These are phyloP conservation scores for Equus przewalskii DNA, from an alignment of 2,113 vertebrate species.

Conservation along the genomic window DNA sequence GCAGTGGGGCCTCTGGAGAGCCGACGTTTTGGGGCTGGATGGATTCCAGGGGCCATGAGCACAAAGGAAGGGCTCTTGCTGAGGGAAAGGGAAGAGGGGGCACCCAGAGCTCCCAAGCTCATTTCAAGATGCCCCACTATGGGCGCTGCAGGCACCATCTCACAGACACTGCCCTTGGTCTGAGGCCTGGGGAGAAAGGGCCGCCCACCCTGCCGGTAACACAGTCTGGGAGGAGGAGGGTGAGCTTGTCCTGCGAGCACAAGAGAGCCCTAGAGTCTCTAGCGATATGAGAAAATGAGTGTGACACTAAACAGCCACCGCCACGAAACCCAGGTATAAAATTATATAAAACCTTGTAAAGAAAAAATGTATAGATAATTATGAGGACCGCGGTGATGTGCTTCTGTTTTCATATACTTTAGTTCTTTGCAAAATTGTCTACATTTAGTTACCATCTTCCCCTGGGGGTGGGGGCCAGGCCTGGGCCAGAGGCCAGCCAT, in stretches of 20 bases:
- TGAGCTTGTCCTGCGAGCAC: not conserved
- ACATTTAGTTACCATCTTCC: not conserved
- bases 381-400: not conserved
- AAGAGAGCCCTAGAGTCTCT: not conserved
- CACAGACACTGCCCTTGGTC: not conserved
- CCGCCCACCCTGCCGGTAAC: not conserved
- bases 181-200: not conserved
- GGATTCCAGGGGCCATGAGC: not conserved
- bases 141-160: not conserved
- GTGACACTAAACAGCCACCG: not conserved
- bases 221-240: not conserved
- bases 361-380: not conserved
- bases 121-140: rapidly evolving
- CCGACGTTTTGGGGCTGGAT: constrained; percentile 45
- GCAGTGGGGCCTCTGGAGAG: constrained; percentile 61
- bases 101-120: not conserved
- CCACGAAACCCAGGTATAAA: not conserved
- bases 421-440: not conserved
- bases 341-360: not conserved
- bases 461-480: not conserved
- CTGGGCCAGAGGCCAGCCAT: not conserved
- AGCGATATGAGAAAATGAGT: not conserved
- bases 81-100: not conserved
- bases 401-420: not conserved
- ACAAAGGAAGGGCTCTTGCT: not conserved